Conservation (phyloP, 2,113 vertebrate species). For the Phasianus colchicus region DNA sequence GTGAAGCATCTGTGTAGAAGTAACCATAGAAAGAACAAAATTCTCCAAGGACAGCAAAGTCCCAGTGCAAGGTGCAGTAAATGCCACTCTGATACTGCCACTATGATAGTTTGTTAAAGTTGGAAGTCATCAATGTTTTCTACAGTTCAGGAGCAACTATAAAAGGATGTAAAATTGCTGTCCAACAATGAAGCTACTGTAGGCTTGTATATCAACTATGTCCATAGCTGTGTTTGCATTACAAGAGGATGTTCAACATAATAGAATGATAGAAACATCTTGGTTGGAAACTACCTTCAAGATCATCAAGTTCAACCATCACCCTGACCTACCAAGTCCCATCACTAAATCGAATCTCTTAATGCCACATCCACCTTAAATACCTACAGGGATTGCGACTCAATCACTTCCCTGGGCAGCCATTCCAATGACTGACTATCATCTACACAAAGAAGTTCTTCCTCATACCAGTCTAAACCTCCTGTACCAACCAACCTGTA, state of each 20-base stretch:
- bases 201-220: neutral
- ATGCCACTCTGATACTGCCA: too few species aligned
- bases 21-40: neutral
- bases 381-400: neutral
- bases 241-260: neutral
- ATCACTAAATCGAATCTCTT: neutral
- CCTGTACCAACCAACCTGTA: too few species aligned
- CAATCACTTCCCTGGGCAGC: neutral
- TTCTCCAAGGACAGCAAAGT: neutral
- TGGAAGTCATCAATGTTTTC: neutral
- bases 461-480: neutral
- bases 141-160: neutral
- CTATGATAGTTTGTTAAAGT: neutral
- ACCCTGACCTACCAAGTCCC: neutral
- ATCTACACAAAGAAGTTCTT: neutral
- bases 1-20: neutral
- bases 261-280: neutral
- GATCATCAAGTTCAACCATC: neutral
- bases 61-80: neutral
- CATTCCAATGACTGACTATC: neutral
- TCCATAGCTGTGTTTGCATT: neutral
- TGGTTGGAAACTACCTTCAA: neutral
- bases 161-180: neutral
- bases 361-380: neutral
- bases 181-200: neutral